Percentiles rank a stretch among this genome's conserved stretches.
phyloP scores from a whole-genome alignment of 1,140 invertebrate genomes.

The Thaumetopoea pityocampa region DNA sequence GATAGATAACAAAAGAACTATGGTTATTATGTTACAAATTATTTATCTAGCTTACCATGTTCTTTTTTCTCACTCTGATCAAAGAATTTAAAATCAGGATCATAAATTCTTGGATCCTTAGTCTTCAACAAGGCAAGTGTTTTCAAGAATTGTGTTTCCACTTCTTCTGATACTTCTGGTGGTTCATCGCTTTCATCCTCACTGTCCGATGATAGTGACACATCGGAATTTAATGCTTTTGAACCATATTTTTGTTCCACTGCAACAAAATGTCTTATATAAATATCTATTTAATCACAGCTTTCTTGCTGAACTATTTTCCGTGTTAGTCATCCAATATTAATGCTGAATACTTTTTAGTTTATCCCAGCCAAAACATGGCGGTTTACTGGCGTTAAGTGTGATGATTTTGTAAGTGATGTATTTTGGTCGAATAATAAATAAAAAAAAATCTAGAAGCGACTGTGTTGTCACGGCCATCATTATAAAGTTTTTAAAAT shows the following conservation, averaged over 20 bases:
- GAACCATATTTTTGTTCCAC: slow-evolving; percentile 68
- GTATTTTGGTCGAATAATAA: no score
- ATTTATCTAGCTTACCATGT: slow-evolving; percentile 35
- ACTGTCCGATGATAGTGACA: slow-evolving; percentile 43
- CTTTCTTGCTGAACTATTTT: no score
- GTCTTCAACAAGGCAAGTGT: slow-evolving; percentile 90
- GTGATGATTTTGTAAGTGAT: no score
- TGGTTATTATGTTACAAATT: neutral
- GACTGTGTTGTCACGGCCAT: no score
- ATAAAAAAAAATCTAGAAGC: no score
- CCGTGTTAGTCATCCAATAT: no score
- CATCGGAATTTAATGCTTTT: slow-evolving; percentile 39
- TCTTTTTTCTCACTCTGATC: slow-evolving; percentile 59
- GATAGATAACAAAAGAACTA: neutral
- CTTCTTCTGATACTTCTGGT: slow-evolving; percentile 66
- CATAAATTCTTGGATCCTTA: slow-evolving; percentile 92
- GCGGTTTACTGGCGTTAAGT: no score
- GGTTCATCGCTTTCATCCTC: slow-evolving; percentile 62
- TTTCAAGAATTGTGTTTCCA: slow-evolving; percentile 92
- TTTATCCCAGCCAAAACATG: no score
- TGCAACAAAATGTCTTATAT: slow-evolving; percentile 12
- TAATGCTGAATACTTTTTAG: no score
- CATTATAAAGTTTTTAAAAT: no score
- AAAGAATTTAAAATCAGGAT: slow-evolving; percentile 87
- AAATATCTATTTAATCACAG: no score